Evolutionary conservation across 2,888 invertebrate genomes (phyloP), one percentile per base, ranked within the genome.

Genomic region (Pomacea canaliculata): DNA sequence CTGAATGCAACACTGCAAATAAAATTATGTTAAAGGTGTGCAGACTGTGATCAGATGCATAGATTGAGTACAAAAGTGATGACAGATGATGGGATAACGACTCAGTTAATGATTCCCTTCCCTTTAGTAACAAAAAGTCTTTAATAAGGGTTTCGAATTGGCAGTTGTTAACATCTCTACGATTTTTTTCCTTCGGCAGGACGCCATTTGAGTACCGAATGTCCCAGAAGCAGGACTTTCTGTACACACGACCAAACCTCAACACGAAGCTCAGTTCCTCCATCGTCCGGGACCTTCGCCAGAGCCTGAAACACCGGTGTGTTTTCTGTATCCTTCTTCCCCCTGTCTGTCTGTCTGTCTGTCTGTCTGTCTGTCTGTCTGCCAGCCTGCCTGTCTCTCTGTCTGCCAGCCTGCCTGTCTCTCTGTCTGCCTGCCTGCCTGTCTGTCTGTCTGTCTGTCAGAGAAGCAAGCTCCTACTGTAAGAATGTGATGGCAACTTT

Each of bases 271-370:
- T 75, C 49, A 75, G 63, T n/a, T 63, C 63, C 16, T 63, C 70
- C 2, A 51, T 75, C 10, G 65, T 75, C 48, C 23, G 51, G 18
- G 65, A 49, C 18, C 49, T 70, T 7, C 48, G 27, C 1, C 69
- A 75, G 75, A 75, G 62, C 37, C 75, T 75, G 3, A 60, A 65
- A 19, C 19, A 70, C 16, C 70, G 65, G 75, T 75, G 46, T 7
- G 73, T 51, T 70, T 60, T 16, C 37, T 70, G 27, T 13, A 7
- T 1, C 56, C 56, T 37, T 59, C 18, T 60, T 18, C 18, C 70
- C 2, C 18, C 70, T 16, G 48, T 48, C 37, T 46, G 9, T 23
- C 37, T 37, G 2, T 67, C 67, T 67, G 2, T 65, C 0, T 23
- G 23, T 23, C 23, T 23, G 23, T 23, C 70, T 16, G 48, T 48